A percentile compares a stretch with the other conserved stretches of the same genome.
Conservation (phyloP, 2,797 vertebrate species). For the Columba guinea region DNA sequence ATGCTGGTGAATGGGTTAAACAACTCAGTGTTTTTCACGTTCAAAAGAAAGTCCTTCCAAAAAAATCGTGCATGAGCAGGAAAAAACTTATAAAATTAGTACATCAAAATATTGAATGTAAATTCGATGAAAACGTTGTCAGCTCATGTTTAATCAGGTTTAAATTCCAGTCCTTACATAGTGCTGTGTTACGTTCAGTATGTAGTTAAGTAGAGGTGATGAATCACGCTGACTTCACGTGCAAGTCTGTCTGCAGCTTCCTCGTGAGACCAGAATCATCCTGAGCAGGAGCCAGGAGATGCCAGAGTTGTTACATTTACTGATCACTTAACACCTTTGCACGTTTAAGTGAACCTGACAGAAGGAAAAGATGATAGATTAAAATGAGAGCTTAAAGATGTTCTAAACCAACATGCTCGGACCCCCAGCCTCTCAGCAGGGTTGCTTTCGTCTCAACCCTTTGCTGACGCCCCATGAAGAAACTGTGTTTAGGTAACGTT, state of each 20-base stretch:
- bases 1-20: constrained; percentile 69
- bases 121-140: not conserved
- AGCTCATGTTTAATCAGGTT: not conserved
- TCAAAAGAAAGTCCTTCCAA: not conserved
- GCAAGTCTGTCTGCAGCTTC: not conserved
- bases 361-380: not conserved
- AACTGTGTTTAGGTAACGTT: not conserved
- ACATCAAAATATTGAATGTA: not conserved
- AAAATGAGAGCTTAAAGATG: not conserved
- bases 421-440: not conserved
- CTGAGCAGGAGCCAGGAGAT: not conserved
- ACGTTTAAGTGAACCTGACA: not conserved
- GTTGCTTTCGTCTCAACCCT: not conserved
- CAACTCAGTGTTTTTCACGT: not conserved
- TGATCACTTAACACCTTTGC: not conserved
- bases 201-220: not conserved
- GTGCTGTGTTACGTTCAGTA: no score
- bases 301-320: not conserved
- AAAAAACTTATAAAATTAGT: not conserved
- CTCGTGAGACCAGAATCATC: not conserved
- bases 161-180: not conserved
- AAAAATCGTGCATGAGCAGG: not conserved
- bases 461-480: not conserved
- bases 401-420: not conserved
- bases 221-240: not conserved